Evolutionary conservation across 1,140 invertebrate genomes (phyloP).

Genomic region (Mesaphorura yosii): DNA sequence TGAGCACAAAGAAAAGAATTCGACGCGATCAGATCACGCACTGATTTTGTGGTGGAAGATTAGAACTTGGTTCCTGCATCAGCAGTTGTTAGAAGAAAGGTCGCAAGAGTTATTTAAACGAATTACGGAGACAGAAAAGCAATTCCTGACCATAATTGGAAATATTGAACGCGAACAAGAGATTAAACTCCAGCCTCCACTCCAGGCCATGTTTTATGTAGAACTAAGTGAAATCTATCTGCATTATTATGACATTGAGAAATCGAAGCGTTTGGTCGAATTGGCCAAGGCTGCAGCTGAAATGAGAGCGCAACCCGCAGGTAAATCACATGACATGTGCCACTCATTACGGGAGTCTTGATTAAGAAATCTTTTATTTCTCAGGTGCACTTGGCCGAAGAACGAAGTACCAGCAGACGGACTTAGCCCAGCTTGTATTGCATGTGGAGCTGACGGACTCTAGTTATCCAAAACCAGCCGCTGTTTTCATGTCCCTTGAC

Average conservation of each 20-base stretch:
- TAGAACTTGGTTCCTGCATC: slow-evolving; percentile 2
- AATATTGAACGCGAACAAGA: neutral
- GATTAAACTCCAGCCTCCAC: slow-evolving; percentile 22
- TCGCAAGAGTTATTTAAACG: neutral
- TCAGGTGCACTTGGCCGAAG: slow-evolving; percentile 69
- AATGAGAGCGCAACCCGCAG: slow-evolving; percentile 38
- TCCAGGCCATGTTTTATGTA: slow-evolving; percentile 49
- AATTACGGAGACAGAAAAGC: neutral
- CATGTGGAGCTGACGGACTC: slow-evolving; percentile 43
- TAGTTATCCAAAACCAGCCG: slow-evolving; percentile 23
- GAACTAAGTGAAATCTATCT: slow-evolving; percentile 64
- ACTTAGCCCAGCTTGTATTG: slow-evolving; percentile 67
- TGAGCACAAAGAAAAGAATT: too few relatives aligned
- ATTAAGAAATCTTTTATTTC: slow-evolving; percentile 27
- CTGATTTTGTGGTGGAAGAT: neutral
- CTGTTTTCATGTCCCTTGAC: too few relatives aligned
- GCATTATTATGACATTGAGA: slow-evolving; percentile 56
- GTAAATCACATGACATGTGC: slow-evolving; percentile 52
- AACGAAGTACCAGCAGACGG: slow-evolving; percentile 72
- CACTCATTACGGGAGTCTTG: slow-evolving; percentile 21
- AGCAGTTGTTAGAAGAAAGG: slow-evolving; percentile 3
- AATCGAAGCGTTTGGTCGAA: slow-evolving; percentile 53
- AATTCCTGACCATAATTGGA: neutral
- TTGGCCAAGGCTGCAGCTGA: slow-evolving; percentile 45
- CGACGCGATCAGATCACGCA: too few relatives aligned